Base-by-base conservation (phyloP, 2,113 vertebrate genomes). In the Mobula hypostoma region DNA sequence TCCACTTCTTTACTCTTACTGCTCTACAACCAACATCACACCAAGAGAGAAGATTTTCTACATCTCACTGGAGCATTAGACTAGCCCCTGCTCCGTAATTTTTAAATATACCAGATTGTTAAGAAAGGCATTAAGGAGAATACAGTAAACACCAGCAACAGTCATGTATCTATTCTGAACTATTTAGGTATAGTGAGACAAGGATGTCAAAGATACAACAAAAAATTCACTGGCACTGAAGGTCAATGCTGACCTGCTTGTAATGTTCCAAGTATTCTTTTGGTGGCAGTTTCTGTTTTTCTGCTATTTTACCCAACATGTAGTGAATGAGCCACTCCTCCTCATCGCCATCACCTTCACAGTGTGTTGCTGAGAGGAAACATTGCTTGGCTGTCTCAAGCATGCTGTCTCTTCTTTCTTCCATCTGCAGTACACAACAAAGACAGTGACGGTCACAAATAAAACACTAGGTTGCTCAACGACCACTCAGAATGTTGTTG, bases 261-360 rank as follows among this genome's bases (percentile, higher is more conserved):
- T 99, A 99, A 94, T 99, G 98, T 93, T 96, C 96, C 95, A 99
- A 96, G 95, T 98, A 99, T 40, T 98, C 96, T 0, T 96, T 95
- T 0, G 98, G 98, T 0, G 97, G 95, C 93, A 97, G 96, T 82
- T 97, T 98, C 95, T 98, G 98, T 95, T 99, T 99, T 97, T 99
- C 99, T 0, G 98, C 97, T 12, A 99, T 99, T 97, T 99, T 99
- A n/a, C 98, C 99, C 95, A 99, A 97, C 99, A 99, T 99, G 97
- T 99, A 99, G 95, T 99, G 98, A 94, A 99, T 99, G 32, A 99
- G 98, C 99, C 99, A 99, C 96, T 99, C 99, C 95, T 99, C 99
- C 95, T 99, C 99, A 0, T 99, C 99, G 0, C 98, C 98, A 0
- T 98, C 98, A 0, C 98, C 98, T 95, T 98, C 98, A 15, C 99